Evolutionary conservation across 2,113 vertebrate genomes (phyloP).

Genomic region (Glaucomys volans): DNA sequence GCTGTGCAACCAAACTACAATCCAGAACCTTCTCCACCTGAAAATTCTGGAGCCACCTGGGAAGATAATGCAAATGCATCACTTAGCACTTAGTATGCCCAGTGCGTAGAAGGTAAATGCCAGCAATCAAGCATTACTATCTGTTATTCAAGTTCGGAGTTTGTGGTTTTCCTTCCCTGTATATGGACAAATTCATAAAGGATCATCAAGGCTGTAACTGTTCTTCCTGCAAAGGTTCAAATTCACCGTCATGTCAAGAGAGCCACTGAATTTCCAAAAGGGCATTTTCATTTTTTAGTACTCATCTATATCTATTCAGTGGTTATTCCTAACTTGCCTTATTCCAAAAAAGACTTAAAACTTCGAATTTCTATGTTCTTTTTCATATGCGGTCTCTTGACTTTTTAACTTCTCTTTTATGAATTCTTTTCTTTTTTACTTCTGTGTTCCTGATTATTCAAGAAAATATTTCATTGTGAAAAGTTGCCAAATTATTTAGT

Average conservation of each 20-base stretch:
- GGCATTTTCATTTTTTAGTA: background rate
- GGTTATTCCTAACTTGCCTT: background rate
- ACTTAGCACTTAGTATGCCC: background rate
- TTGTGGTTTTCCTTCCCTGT: background rate
- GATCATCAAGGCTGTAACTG: background rate
- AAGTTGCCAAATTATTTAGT: background rate
- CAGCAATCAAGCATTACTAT: background rate
- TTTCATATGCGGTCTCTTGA: background rate
- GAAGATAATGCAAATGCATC: background rate
- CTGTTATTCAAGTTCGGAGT: background rate
- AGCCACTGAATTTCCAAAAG: background rate
- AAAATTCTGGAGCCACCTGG: background rate
- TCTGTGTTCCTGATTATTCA: constrained; percentile 52
- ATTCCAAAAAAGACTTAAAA: constrained; percentile 13
- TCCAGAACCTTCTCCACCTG: background rate
- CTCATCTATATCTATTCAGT: background rate
- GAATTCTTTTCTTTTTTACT: background rate
- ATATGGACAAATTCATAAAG: background rate
- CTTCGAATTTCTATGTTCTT: background rate
- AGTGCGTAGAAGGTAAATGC: background rate
- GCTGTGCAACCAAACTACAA: background rate
- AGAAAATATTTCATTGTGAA: constrained; percentile 24
- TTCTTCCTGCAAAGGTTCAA: background rate
- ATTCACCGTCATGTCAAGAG: background rate
- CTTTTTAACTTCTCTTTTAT: background rate